Conservation (phyloP, 2,797 vertebrate species). For the Sebastiscus albofasciatus region DNA sequence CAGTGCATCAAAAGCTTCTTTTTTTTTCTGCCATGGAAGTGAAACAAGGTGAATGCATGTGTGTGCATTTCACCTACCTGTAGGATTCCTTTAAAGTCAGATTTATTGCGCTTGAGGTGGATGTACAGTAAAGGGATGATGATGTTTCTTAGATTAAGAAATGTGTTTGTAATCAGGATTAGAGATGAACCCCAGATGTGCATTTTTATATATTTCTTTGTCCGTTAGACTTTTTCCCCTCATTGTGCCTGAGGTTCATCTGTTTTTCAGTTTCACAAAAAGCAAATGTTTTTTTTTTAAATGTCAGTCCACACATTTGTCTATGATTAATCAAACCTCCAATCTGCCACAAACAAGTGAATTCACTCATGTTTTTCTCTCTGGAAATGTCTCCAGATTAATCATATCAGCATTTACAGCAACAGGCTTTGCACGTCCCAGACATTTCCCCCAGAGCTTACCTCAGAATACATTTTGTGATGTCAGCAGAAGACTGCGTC, state of each 20-base stretch:
- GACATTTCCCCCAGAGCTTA: conserved; percentile 20
- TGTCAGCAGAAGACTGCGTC: conserved; percentile 33
- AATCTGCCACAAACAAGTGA: background rate
- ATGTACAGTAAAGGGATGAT: background rate
- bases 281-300: background rate
- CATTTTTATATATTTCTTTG: background rate
- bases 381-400: conserved; percentile 18
- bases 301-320: background rate
- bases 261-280: background rate
- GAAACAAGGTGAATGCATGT: conserved; percentile 29
- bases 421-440: conserved; percentile 6
- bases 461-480: conserved; percentile 23
- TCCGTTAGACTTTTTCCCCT: background rate
- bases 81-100: conserved; percentile 34
- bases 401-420: conserved; percentile 37
- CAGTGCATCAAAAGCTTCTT: conserved; percentile 38
- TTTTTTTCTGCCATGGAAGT: background rate
- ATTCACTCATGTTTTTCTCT: conserved; percentile 3
- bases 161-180: background rate
- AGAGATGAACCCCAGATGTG: background rate
- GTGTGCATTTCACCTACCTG: conserved; percentile 52
- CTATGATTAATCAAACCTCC: background rate
- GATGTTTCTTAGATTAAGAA: background rate
- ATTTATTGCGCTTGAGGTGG: background rate
- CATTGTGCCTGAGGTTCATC: background rate